Percentiles rank a stretch among this genome's conserved stretches.
These are phyloP conservation scores for rat (Rattus norvegicus) DNA, from an alignment of 2,113 vertebrate species.

Conservation along the genomic window DNA sequence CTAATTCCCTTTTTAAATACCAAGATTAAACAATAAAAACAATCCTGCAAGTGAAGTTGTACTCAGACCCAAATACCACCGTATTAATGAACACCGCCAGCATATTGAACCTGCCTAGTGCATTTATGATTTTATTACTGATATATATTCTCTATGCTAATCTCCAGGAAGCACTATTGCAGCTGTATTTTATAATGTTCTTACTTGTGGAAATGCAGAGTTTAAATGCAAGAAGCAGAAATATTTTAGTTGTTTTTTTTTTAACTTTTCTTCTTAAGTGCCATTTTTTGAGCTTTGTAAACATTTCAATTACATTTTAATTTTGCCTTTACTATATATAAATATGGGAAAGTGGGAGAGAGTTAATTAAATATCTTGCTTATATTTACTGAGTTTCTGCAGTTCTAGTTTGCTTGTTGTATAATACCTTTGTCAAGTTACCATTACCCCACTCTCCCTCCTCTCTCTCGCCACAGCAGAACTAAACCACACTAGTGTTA, in stretches of 20 bases:
- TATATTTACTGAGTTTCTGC: neutral
- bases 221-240: constrained; percentile 21
- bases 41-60: neutral
- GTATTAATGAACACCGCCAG: neutral
- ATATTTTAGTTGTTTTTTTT: constrained; percentile 27
- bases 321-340: constrained; percentile 21
- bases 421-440: neutral
- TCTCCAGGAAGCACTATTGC: constrained; percentile 31
- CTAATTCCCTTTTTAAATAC: neutral
- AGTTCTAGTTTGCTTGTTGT: neutral
- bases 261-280: constrained; percentile 14
- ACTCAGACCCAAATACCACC: neutral
- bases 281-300: neutral
- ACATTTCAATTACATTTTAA: constrained; percentile 34
- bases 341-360: neutral
- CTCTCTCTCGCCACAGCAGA: neutral
- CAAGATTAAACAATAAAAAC: neutral
- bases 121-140: constrained; percentile 43
- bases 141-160: constrained; percentile 23
- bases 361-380: neutral
- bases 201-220: constrained; percentile 19
- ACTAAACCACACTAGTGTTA: neutral
- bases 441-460: no score
- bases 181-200: constrained; percentile 16
- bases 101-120: neutral